These are phyloP conservation scores for Tetanocera ferruginea DNA, from an alignment of 2,888 invertebrate genomes.

Conservation along the genomic window DNA sequence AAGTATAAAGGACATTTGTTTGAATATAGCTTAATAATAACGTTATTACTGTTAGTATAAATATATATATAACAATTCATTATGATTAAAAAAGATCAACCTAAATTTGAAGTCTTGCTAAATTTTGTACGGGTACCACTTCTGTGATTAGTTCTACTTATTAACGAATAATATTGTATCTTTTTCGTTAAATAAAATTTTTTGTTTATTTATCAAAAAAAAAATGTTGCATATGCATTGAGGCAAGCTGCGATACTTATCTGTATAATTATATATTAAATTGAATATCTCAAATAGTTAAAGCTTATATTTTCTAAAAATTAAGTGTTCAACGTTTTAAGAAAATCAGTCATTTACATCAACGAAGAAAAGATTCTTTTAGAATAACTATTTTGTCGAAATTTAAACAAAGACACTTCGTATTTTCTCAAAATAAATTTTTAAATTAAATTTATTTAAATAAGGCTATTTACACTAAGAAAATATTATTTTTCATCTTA, in stretches of 20 bases:
- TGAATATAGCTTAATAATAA: slow-evolving; percentile 1
- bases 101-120: slow-evolving; percentile 3
- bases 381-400: background rate
- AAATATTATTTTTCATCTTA: too few relatives aligned
- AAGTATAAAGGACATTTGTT: slow-evolving; percentile 20
- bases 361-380: too few relatives aligned
- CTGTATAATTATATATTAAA: too few relatives aligned
- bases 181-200: background rate
- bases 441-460: background rate
- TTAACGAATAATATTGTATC: too few relatives aligned
- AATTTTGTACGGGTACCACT: slow-evolving; percentile 26
- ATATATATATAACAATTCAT: slow-evolving; percentile 1
- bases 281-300: too few relatives aligned
- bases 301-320: too few relatives aligned
- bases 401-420: slow-evolving; percentile 10
- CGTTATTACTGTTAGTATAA: background rate
- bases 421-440: background rate
- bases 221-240: background rate
- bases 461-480: too few relatives aligned
- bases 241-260: too few relatives aligned
- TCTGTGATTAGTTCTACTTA: slow-evolving; percentile 22
- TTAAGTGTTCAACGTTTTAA: too few relatives aligned
- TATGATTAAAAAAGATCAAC: background rate
- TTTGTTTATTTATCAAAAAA: background rate
- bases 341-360: too few relatives aligned